phyloP scores from a whole-genome alignment of 1,140 invertebrate species.

The Copidosoma floridanum region DNA sequence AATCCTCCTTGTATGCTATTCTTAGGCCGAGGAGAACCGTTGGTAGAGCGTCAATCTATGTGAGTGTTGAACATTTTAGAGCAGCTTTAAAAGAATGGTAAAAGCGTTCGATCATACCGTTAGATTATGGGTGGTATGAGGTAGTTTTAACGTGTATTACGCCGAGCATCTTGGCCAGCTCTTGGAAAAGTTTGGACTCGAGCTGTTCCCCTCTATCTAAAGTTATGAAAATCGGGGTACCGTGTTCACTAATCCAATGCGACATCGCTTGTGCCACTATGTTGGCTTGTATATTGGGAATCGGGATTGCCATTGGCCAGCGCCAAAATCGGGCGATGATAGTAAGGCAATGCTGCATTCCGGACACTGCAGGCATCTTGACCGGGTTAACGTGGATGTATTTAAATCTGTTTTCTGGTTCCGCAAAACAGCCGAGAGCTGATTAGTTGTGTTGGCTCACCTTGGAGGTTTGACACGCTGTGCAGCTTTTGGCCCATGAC shows the following conservation, averaged over 20 bases:
- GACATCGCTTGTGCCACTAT: too few species aligned
- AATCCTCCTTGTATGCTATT: neutral
- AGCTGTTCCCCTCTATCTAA: slow-evolving; percentile 46
- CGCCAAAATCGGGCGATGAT: too few species aligned
- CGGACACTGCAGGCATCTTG: too few species aligned
- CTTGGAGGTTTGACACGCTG: neutral
- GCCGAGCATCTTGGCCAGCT: slow-evolving; percentile 33
- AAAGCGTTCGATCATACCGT: slow-evolving; percentile 34
- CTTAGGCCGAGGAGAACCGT: neutral
- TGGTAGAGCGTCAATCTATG: neutral
- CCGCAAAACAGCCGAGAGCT: neutral
- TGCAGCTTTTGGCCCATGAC: too few species aligned
- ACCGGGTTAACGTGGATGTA: too few species aligned
- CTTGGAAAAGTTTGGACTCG: slow-evolving; percentile 35
- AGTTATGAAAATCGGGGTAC: slow-evolving; percentile 36
- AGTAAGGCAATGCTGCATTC: too few species aligned
- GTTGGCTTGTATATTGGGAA: too few species aligned
- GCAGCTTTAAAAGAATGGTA: slow-evolving; percentile 35
- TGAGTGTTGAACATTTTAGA: slow-evolving; percentile 15
- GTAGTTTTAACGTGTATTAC: slow-evolving; percentile 32
- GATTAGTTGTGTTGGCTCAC: neutral
- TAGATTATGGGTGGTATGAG: slow-evolving; percentile 41
- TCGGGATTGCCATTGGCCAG: too few species aligned
- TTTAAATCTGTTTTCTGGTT: too few species aligned
- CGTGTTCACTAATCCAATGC: slow-evolving; percentile 50